Evolutionary conservation across 2,113 vertebrate genomes (phyloP).

Genomic region (Poeciliopsis prolifica): DNA sequence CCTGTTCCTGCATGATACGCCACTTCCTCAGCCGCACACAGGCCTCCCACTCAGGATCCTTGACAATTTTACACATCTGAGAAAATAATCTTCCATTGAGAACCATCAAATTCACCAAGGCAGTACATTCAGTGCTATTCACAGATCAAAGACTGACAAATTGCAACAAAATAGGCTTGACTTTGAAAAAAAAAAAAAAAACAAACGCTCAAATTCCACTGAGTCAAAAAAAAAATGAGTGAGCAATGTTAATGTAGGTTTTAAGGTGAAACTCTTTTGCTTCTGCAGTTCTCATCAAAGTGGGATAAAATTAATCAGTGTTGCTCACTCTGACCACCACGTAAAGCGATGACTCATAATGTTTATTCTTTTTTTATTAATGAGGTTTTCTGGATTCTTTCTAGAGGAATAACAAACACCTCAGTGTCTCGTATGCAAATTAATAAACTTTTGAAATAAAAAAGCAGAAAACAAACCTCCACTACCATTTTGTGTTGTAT

Average conservation of each 20-base stretch:
- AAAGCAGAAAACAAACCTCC: neutral
- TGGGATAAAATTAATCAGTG: neutral
- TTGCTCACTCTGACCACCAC: neutral
- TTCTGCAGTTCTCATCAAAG: conserved; percentile 18
- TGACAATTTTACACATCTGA: conserved; percentile 35
- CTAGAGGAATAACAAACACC: neutral
- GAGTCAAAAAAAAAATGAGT: conserved; percentile 27
- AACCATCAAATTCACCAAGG: conserved; percentile 15
- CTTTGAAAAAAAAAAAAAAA: conserved; percentile 18
- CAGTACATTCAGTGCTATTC: conserved; percentile 33
- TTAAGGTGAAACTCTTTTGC: conserved; percentile 15
- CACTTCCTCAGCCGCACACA: conserved; percentile 27
- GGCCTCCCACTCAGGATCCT: conserved; percentile 32
- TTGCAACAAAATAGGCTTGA: conserved; percentile 28
- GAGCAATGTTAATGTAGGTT: neutral
- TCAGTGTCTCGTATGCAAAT: neutral
- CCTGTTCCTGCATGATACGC: conserved; percentile 14
- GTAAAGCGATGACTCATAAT: neutral
- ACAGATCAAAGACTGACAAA: conserved; percentile 40
- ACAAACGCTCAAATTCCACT: conserved; percentile 11
- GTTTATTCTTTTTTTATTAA: no score
- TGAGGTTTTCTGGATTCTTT: neutral
- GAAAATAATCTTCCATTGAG: conserved; percentile 37
- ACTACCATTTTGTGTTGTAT: neutral
- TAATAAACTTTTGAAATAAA: neutral